Evolutionary conservation across 2,797 vertebrate genomes (phyloP).

Genomic region (Presbytis comata): DNA sequence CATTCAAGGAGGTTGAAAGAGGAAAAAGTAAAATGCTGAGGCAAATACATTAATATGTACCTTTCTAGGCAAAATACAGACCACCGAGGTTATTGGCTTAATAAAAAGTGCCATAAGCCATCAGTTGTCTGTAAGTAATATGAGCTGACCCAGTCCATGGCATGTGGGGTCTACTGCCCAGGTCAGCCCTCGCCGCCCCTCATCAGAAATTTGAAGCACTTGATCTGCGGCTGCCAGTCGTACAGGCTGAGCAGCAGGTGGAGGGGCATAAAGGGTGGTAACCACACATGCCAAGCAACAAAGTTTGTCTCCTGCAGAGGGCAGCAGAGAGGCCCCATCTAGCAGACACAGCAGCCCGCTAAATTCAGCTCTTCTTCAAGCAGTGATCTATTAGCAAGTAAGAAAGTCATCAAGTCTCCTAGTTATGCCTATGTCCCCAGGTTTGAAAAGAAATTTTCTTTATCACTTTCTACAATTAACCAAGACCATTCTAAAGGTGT

Average conservation of each 20-base stretch:
- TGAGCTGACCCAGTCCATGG: not conserved
- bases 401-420: no score
- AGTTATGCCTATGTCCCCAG: no score
- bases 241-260: not conserved
- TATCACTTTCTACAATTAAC: no score
- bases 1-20: not conserved
- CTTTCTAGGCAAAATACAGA: not conserved
- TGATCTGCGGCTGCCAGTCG: not conserved
- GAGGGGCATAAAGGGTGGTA: not conserved
- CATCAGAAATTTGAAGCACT: not conserved
- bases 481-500: no score
- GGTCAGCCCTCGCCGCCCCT: not conserved
- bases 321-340: no score
- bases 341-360: no score
- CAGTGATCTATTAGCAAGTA: no score
- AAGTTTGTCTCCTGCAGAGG: no score
- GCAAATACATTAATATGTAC: not conserved
- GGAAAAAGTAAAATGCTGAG: not conserved
- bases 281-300: not conserved
- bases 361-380: no score
- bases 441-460: no score
- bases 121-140: not conserved
- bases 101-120: not conserved
- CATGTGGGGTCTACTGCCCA: not conserved
- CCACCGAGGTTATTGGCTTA: not conserved